Percentiles rank a stretch among this genome's conserved stretches.
These are phyloP conservation scores for Ischnura elegans DNA, from an alignment of 2,888 invertebrate species.

Conservation along the genomic window DNA sequence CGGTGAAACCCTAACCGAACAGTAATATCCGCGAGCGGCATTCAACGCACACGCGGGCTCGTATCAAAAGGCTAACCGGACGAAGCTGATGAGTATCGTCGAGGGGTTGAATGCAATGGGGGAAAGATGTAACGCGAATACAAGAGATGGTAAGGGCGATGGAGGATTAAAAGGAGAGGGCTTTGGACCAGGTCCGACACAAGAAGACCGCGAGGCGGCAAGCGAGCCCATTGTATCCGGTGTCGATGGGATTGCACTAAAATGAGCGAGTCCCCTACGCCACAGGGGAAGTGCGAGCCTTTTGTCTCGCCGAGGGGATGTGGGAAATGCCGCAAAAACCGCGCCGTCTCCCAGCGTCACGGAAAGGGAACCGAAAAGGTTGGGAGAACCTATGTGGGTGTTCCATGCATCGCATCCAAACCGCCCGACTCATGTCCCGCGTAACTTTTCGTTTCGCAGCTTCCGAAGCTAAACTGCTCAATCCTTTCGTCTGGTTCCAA, in stretches of 20 bases:
- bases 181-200: neutral
- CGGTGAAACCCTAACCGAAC: neutral
- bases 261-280: neutral
- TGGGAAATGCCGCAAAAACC: conserved; percentile 37
- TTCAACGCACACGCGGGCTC: neutral
- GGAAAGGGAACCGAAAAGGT: no score
- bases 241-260: conserved; percentile 27
- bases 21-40: neutral
- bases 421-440: no score
- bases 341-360: neutral
- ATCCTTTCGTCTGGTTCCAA: neutral
- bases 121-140: neutral
- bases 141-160: no score
- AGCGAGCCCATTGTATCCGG: neutral
- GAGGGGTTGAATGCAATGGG: neutral
- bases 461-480: neutral
- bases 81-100: neutral
- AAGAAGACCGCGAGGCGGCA: neutral
- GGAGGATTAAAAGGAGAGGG: neutral
- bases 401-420: no score
- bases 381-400: no score
- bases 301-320: neutral
- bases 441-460: neutral
- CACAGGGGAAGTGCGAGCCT: neutral
- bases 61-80: neutral